Percentiles rank a stretch among this genome's conserved stretches.
phyloP scores from a whole-genome alignment of 2,797 vertebrate species.

The Lepus oiostolus region DNA sequence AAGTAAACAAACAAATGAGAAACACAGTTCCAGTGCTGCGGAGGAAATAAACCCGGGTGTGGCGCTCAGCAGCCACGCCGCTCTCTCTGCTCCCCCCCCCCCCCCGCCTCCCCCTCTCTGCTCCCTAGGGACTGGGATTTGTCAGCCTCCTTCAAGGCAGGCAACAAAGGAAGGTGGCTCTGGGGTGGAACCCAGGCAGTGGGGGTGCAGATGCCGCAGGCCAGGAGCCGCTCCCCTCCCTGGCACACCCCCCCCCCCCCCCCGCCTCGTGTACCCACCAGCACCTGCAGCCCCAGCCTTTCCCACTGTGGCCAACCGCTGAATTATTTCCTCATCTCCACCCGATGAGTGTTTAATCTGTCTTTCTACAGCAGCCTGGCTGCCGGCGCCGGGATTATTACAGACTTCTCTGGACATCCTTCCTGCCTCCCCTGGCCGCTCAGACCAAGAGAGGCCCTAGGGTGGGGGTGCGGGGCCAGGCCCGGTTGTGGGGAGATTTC shows the following conservation, averaged over 20 bases:
- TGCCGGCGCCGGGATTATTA: slow-evolving; percentile 69
- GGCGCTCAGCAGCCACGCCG: slow-evolving; percentile 58
- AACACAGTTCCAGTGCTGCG: slow-evolving; percentile 61
- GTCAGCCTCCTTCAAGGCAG: slow-evolving; percentile 75
- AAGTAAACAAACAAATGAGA: slow-evolving; percentile 71
- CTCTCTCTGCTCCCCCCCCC: background rate
- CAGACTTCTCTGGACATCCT: slow-evolving; percentile 66
- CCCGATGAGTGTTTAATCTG: slow-evolving; percentile 82
- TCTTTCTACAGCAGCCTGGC: slow-evolving; percentile 77
- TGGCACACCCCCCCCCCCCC: background rate
- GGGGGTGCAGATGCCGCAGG: background rate
- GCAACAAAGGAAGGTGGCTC: slow-evolving; percentile 69
- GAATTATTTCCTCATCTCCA: slow-evolving; percentile 78
- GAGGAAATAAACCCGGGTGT: slow-evolving; percentile 67
- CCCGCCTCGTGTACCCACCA: background rate
- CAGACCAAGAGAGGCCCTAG: slow-evolving; percentile 62
- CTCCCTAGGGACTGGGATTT: slow-evolving; percentile 63
- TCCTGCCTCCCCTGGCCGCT: slow-evolving; percentile 68
- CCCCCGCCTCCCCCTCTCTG: slow-evolving; percentile 56
- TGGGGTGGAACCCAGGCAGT: slow-evolving; percentile 13
- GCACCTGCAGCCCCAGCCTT: slow-evolving; percentile 56
- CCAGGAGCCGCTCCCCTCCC: background rate
- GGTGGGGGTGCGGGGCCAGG: background rate
- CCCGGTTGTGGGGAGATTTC: slow-evolving; percentile 21
- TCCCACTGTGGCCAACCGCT: slow-evolving; percentile 63